A percentile compares a stretch with the other conserved stretches of the same genome.
These are phyloP conservation scores for Poecilus cupreus DNA, from an alignment of 2,888 invertebrate genomes.

Conservation along the genomic window DNA sequence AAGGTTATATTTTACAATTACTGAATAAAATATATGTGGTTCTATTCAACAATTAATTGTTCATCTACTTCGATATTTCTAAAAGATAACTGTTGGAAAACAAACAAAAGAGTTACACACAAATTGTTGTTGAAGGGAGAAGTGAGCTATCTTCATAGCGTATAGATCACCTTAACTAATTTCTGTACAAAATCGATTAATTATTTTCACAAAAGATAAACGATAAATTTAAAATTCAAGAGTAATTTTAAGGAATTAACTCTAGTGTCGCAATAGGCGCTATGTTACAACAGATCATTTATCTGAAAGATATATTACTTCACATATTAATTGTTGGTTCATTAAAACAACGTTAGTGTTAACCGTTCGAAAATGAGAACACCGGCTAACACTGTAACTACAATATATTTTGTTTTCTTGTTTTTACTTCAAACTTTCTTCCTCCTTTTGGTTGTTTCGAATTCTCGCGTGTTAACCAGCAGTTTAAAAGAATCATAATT, in stretches of 20 bases:
- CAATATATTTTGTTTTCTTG: conserved; percentile 2
- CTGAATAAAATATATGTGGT: no score
- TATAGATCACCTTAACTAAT: no score
- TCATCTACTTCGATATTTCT: no score
- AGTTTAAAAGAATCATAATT: neutral
- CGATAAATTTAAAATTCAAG: conserved; percentile 16
- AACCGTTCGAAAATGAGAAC: conserved; percentile 8
- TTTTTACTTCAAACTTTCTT: neutral
- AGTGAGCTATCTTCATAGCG: neutral
- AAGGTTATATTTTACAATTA: neutral
- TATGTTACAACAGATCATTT: conserved; percentile 31
- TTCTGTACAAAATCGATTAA: neutral
- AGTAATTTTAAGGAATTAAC: conserved; percentile 19
- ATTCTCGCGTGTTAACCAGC: neutral
- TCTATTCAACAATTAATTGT: no score
- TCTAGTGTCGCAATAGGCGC: conserved; percentile 5
- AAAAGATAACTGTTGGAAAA: no score
- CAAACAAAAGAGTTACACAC: no score
- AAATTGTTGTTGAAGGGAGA: no score
- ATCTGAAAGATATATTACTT: conserved; percentile 26
- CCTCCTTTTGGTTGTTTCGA: neutral
- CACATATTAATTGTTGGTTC: conserved; percentile 28
- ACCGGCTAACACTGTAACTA: neutral
- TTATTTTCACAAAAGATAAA: conserved; percentile 8
- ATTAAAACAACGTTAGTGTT: conserved; percentile 35